A percentile compares a stretch with the other conserved stretches of the same genome.
These are phyloP conservation scores for Athalia circularis DNA, from an alignment of 2,888 invertebrate genomes.

Conservation along the genomic window DNA sequence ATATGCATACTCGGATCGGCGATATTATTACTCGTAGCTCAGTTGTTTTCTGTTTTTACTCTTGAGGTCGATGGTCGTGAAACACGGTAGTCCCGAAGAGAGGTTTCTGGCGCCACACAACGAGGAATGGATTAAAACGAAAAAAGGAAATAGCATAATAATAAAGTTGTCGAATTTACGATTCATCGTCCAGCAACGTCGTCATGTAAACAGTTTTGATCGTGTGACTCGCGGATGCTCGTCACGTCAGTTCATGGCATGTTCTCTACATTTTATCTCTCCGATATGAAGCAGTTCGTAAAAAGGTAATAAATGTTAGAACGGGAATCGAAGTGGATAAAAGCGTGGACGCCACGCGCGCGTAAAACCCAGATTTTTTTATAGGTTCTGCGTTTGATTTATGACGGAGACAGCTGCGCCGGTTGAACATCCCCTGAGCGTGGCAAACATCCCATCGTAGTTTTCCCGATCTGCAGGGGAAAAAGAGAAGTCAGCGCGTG, in stretches of 20 bases:
- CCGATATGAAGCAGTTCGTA: slow-evolving; percentile 45
- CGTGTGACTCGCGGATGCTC: slow-evolving; percentile 31
- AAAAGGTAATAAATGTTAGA: slow-evolving; percentile 49
- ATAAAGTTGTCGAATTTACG: slow-evolving; percentile 11
- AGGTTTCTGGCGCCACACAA: too few relatives aligned
- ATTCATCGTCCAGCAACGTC: not conserved
- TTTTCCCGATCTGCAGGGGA: slow-evolving; percentile 12
- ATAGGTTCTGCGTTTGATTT: slow-evolving; percentile 46
- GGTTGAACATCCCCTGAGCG: slow-evolving; percentile 20
- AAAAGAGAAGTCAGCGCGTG: slow-evolving; percentile 27
- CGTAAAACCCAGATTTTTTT: slow-evolving; percentile 46
- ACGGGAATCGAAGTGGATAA: slow-evolving; percentile 48
- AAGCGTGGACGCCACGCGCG: slow-evolving; percentile 44
- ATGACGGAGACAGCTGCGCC: slow-evolving; percentile 47
- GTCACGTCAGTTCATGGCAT: slow-evolving; percentile 32
- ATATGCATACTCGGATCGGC: too few relatives aligned
- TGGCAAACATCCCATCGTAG: slow-evolving; percentile 37
- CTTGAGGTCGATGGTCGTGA: too few relatives aligned
- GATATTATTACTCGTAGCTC: too few relatives aligned
- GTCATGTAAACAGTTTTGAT: slow-evolving; percentile 23
- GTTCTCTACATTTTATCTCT: slow-evolving; percentile 41
- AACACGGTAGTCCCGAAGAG: too few relatives aligned
- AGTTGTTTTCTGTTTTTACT: too few relatives aligned
- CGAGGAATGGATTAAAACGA: not conserved
- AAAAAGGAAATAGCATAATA: not conserved